Evolutionary conservation across 2,113 vertebrate species (phyloP), one percentile per base, ranked within the genome.

Genomic region (Burhinus oedicnemus): DNA sequence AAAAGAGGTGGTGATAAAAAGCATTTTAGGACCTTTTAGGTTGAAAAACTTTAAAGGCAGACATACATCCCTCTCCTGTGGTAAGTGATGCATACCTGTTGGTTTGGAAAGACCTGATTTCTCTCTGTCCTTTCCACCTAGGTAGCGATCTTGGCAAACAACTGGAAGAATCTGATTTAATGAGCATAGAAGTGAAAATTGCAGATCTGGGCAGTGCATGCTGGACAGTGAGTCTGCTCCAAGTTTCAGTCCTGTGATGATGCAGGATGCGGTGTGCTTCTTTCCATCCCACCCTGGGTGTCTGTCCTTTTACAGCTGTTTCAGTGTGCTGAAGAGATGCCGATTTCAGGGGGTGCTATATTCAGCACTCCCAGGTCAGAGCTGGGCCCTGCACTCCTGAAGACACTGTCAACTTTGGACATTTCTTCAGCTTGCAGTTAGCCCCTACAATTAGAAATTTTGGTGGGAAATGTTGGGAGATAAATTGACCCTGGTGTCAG

Each of bases 141-240:
- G 97, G 78, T 64, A 69, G 60, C 11, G 79, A 95, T 61, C 83
- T 62, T 54, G 83, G 74, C 34, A 75, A 84, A 49, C 83, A 8
- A 4, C 66, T 97, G 83, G 97, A 97, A 72, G 94, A 93, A 32
- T 72, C 86, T 15, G 97, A 97, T 77, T 79, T 96, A 69, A 98
- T 98, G 89, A 96, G 97, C 51, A 95, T 98, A 87, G 91, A 93
- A 55, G 98, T 99, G 96, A 99, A 99, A 97, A 99, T 99, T n/a
- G 99, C 98, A 87, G 99, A 99, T 91, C 97, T 99, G 71, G 99
- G 99, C 69, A 99, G 98, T 12, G 98, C 98, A 1, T 99, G 99
- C 97, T 99, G 99, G 99, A 98, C 98, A 78, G 99, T 99, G 85
- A 98, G 99, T 98, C 40, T 44, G 17, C 52, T 70, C 61, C 0